A percentile compares a stretch with the other conserved stretches of the same genome.
These are phyloP conservation scores for Crioceris asparagi DNA, from an alignment of 2,888 invertebrate genomes.

Conservation along the genomic window DNA sequence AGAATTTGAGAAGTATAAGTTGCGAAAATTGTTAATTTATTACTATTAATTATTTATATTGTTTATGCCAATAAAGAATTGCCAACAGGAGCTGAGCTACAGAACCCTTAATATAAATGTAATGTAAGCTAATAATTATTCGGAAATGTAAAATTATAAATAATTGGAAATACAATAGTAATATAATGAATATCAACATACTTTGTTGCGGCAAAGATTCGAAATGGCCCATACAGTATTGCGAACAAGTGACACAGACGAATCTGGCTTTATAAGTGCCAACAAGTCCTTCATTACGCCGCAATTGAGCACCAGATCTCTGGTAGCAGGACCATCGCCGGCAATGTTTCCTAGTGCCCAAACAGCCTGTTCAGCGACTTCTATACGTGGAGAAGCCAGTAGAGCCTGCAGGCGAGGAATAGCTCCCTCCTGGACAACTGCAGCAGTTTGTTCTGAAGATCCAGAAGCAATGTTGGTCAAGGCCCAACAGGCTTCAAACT, in stretches of 20 bases:
- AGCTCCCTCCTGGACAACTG: constrained; percentile 78
- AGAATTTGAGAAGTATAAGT: too few relatives aligned
- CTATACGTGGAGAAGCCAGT: constrained; percentile 52
- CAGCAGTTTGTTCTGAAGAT: constrained; percentile 78
- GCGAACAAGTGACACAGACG: constrained; percentile 50
- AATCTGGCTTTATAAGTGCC: constrained; percentile 52
- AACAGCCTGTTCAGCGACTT: constrained; percentile 85
- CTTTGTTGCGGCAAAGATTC: constrained; percentile 86
- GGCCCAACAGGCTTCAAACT: constrained; percentile 97
- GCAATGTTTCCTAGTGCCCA: constrained; percentile 99
- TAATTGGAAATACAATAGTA: too few relatives aligned
- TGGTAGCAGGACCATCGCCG: constrained; percentile 69
- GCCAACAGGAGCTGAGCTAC: too few relatives aligned
- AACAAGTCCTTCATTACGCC: constrained; percentile 65
- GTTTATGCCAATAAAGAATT: too few relatives aligned
- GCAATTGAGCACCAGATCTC: constrained; percentile 68
- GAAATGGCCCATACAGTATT: constrained; percentile 92
- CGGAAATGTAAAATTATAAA: too few relatives aligned
- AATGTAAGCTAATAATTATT: too few relatives aligned
- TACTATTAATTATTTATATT: too few relatives aligned
- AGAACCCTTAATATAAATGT: too few relatives aligned
- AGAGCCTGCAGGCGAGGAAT: constrained; percentile 70
- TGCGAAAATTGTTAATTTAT: too few relatives aligned
- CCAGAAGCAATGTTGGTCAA: constrained; percentile 96
- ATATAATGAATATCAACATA: constrained; percentile 3